These are phyloP conservation scores for Rhagonycha lutea DNA, from an alignment of 2,888 invertebrate genomes.

Conservation along the genomic window DNA sequence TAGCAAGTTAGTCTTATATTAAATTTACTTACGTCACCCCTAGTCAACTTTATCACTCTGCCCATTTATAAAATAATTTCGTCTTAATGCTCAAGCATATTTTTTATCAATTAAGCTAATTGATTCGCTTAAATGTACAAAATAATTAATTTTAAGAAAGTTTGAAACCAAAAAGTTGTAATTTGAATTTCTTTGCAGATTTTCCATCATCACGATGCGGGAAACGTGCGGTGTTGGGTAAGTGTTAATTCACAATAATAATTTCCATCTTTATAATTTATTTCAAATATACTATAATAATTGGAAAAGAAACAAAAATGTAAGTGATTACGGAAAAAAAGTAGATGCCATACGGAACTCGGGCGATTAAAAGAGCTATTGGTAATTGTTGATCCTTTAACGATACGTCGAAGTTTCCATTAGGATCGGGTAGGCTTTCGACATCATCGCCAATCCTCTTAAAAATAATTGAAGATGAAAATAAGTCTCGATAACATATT, in stretches of 20 bases:
- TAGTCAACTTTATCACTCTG: constrained; percentile 5
- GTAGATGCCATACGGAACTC: neutral
- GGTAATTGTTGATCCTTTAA: neutral
- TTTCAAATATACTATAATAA: neutral
- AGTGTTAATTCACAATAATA: neutral
- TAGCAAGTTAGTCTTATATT: constrained; percentile 18
- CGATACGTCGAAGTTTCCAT: neutral
- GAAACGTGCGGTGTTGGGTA: neutral
- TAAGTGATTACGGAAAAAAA: neutral
- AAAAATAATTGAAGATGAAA: neutral
- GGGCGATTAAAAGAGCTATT: neutral
- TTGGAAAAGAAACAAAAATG: neutral
- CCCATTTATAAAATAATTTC: constrained; percentile 12
- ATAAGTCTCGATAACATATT: neutral
- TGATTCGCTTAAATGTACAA: constrained; percentile 14
- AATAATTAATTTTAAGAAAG: neutral
- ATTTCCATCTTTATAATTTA: neutral
- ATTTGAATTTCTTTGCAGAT: too few relatives aligned
- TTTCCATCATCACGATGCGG: too few relatives aligned
- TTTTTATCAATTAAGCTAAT: constrained; percentile 19
- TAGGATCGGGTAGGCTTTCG: neutral
- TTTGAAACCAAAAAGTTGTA: too few relatives aligned
- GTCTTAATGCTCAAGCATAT: neutral
- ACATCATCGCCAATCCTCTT: neutral
- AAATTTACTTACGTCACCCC: constrained; percentile 19